Evolutionary conservation across 2,113 vertebrate species (phyloP), one percentile per base, ranked within the genome.

Genomic region (Emydura subglobosa): DNA sequence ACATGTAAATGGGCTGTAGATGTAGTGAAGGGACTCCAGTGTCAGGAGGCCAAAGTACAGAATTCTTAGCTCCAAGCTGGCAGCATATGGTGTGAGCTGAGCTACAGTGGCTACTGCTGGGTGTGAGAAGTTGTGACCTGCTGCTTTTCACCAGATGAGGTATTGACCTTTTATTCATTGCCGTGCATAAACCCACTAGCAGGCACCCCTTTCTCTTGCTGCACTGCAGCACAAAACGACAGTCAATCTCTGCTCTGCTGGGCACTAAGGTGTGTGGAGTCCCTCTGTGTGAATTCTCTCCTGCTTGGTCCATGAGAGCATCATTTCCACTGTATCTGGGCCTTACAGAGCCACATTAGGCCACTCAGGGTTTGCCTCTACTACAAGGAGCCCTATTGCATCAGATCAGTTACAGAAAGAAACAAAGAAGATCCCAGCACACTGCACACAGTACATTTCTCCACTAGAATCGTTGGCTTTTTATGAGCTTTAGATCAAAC

Each of bases 401-500:
- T 44, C 24, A 47, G 74, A 76, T 76, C 74, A 85, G 53, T 54
- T 92, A 79, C 82, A 88, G 84, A 95, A 39, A 59, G 54, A 79
- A 81, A 85, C 76, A 90, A 94, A 89, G 49, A 92, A 83, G 61
- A 95, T 87, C 29, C 76, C 88, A 85, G 93, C 86, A 34, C 87
- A 82, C 88, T 92, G 93, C 92, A 96, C 93, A 85, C 92, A 94
- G 92, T 68, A 94, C n/a, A 89, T 95, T 96, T 96, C 88, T 86
- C 44, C 72, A 68, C 85, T 61, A 91, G 86, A 92, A 95, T 84
- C 80, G 9, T 50, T 61, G 86, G 86, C 50, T 86, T 96, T 96
- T 97, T 95, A 95, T 94, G 91, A 95, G 83, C 93, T 90, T 83
- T 96, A 81, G 65, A 92, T 97, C 91, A 95, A 92, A 93, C 93